Percentiles rank a stretch among this genome's conserved stretches.
These are phyloP conservation scores for Bombylius discolor DNA, from an alignment of 2,888 invertebrate species.

Conservation along the genomic window DNA sequence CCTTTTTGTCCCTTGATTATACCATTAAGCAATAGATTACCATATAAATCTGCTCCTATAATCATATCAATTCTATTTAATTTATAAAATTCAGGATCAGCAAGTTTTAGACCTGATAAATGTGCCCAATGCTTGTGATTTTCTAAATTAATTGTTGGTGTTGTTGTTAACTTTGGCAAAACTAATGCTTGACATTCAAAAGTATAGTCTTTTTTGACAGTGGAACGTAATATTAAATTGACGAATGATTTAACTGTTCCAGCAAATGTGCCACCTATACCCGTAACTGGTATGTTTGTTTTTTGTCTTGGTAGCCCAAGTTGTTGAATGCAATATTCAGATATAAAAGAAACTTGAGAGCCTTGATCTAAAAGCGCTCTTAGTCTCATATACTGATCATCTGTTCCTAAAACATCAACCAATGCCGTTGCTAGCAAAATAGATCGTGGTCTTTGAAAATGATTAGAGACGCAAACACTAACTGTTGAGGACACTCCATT, in stretches of 20 bases:
- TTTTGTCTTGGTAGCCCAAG: neutral
- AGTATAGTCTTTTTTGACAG: neutral
- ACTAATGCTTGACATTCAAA: neutral
- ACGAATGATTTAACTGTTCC: neutral
- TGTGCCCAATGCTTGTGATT: neutral
- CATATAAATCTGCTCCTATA: neutral
- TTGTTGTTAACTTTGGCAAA: neutral
- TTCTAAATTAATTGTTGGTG: neutral
- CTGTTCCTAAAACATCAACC: neutral
- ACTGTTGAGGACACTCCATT: neutral
- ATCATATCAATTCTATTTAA: neutral
- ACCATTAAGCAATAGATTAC: neutral
- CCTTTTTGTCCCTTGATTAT: neutral
- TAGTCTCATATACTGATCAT: neutral
- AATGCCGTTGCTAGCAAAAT: neutral
- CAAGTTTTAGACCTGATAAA: neutral
- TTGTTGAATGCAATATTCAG: neutral
- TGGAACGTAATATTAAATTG: too few relatives aligned
- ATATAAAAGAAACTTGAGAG: neutral
- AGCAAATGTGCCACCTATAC: neutral
- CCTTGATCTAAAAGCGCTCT: neutral
- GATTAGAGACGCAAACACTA: neutral
- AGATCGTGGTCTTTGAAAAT: neutral
- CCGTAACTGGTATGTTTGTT: neutral
- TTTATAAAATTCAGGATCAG: neutral